Base-by-base conservation (phyloP, 2,888 invertebrate species). In the Amblyjoppa fuscipennis region DNA sequence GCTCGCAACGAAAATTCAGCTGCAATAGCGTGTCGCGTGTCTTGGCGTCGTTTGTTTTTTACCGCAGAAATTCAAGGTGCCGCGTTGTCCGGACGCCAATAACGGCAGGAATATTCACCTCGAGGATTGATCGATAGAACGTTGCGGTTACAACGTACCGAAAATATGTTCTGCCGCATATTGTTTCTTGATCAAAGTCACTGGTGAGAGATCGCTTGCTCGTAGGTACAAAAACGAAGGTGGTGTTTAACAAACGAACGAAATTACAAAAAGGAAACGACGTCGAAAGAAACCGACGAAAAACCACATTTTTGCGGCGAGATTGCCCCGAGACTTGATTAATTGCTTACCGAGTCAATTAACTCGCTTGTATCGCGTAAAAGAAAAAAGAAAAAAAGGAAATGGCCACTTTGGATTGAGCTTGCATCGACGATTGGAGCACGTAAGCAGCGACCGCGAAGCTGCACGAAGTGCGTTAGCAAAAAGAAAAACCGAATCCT, bases 11-110 rank as follows among this genome's bases (percentile, higher is more conserved):
- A 34, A 6, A 49, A 6, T 49, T n/a, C 11, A 49, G 34, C 2
- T 49, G 34, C 34, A 38, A 51, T 64, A 2, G 61, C 61, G 34
- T 70, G 66, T 83, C 53, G 82, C 82, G 82, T 83, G 82, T 49
- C 31, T 25, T 13, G 13, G 13, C n/a, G 77, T 68, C 38, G 77
- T 83, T 83, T 56, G 0, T 25, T 59, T 75, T 68, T 2, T 34
- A 38, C 13, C 77, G 16, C 20, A 73, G 66, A 64, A 68, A 83
- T 45, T 77, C 45, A 66, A 77, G 82, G 71, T 83, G 76, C 71
- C 82, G 13, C 56, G 34, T 13, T 66, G 77, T 83, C 82, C 78
- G 77, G 82, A 73, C 82, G 13, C 73, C 66, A 73, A 28, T 70
- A 49, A n/a, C 53, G 64, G 76, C 41, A 66, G 56, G 61, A 76